Base-by-base conservation (phyloP, 2,113 vertebrate genomes). In the Psittacara wagleri region DNA sequence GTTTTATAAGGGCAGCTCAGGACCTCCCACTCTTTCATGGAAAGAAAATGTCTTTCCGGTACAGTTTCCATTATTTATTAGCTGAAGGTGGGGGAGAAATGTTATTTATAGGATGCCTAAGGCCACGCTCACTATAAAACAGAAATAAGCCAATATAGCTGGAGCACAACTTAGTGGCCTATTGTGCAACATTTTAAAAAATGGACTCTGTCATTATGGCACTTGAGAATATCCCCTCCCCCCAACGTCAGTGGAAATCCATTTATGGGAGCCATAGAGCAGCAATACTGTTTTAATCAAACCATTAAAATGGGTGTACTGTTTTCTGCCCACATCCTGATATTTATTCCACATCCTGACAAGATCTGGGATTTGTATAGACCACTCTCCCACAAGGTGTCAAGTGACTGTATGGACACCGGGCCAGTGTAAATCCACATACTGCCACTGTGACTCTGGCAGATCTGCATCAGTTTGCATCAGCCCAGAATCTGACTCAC, bases 31-130 rank as follows among this genome's bases (percentile, higher is more conserved):
- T 97, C 94, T 94, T 97, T 96, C 96, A 97, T 68, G 72, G 95
- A 96, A 97, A 97, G 92, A 96, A 96, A 97, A 97, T 96, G 95
- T 96, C 94, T 97, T 96, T 85, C 90, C 15, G 23, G 81, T 96
- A 82, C 67, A 88, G 90, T 96, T 97, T 97, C 96, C 95, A 97
- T 97, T 97, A 97, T 97, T 95, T 97, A 97, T 97, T 96, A 97
- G 95, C 95, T 87, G 97, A 97, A 97, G 88, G 84, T 80, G 27
- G 41, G 73, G 89, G 59, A 96, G 94, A 94, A 95, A 97, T 86
- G 75, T 91, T 97, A 97, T 97, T 98, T 98, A 97, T 96, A 96
- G 86, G 91, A 97, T 90, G 97, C 97, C 96, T 97, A 97, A 97
- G 97, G 97, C 94, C 94, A 97, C 13, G 57, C 92, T 98, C 97